Conservation (phyloP, 2,113 vertebrate species). For the Tiliqua scincoides region DNA sequence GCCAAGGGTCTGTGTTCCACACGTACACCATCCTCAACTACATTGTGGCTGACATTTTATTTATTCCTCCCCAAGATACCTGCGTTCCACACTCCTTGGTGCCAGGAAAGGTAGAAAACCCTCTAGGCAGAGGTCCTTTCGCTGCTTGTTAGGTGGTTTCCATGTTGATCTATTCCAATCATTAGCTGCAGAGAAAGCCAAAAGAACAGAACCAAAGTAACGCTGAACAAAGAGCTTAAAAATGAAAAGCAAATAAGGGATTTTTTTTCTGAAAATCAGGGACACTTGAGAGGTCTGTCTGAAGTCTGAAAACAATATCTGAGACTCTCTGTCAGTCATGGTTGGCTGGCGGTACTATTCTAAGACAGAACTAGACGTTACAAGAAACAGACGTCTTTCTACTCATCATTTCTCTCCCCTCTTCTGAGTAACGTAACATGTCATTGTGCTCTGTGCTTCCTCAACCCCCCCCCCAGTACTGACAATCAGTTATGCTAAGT, state of each 20-base stretch:
- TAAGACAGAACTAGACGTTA: neutral
- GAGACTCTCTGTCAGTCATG: neutral
- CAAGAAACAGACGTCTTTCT: neutral
- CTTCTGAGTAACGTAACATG: neutral
- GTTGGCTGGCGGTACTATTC: neutral
- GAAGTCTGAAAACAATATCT: neutral
- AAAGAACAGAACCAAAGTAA: neutral
- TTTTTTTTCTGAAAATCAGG: neutral
- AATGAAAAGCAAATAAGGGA: neutral
- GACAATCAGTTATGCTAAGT: neutral
- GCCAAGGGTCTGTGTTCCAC: neutral
- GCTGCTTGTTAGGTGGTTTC: neutral
- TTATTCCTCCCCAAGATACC: neutral
- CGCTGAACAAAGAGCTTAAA: neutral
- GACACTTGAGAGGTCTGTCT: neutral
- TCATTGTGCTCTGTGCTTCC: neutral
- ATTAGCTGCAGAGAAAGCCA: neutral
- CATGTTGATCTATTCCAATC: neutral
- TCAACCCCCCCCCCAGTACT: neutral
- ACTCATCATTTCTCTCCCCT: neutral
- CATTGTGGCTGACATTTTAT: neutral
- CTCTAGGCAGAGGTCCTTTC: too few relatives aligned
- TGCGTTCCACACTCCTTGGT: neutral
- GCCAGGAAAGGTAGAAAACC: neutral
- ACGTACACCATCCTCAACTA: neutral